Conservation (phyloP, 2,113 vertebrate species). For the Ardeotis arabs region DNA sequence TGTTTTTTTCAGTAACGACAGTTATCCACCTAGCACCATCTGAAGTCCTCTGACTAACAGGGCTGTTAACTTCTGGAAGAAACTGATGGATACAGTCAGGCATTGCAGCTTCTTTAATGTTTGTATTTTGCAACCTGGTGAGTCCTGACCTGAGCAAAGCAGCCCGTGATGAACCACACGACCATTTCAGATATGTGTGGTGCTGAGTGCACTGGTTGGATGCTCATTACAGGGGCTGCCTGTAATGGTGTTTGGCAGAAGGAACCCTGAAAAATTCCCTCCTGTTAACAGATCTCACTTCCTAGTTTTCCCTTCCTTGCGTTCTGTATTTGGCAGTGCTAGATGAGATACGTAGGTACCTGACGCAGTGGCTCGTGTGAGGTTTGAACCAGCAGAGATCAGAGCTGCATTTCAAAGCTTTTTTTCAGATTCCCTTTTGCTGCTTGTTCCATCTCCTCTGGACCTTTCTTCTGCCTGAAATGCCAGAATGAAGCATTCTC, state of each 20-base stretch:
- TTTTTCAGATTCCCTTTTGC: neutral
- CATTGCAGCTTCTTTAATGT: neutral
- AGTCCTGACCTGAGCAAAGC: neutral
- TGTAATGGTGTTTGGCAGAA: neutral
- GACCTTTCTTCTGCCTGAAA: slow-evolving; percentile 30
- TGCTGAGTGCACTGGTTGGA: neutral
- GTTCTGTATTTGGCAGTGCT: neutral
- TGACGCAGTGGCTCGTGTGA: neutral
- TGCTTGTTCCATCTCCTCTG: slow-evolving; percentile 18
- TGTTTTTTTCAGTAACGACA: neutral
- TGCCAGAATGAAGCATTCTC: neutral
- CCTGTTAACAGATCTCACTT: neutral
- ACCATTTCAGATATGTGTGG: neutral
- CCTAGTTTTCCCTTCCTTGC: neutral
- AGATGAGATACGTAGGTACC: neutral
- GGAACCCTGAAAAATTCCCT: neutral
- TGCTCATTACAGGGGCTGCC: neutral
- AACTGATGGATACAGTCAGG: neutral
- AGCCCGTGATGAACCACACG: neutral
- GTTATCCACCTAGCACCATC: neutral
- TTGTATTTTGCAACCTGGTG: neutral
- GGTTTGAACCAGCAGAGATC: slow-evolving; percentile 13
- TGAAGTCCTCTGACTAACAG: neutral
- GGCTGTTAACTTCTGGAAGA: neutral
- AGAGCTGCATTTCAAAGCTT: slow-evolving; percentile 18